Conservation (phyloP, 1,140 invertebrate genomes). For the Formica selysi region DNA sequence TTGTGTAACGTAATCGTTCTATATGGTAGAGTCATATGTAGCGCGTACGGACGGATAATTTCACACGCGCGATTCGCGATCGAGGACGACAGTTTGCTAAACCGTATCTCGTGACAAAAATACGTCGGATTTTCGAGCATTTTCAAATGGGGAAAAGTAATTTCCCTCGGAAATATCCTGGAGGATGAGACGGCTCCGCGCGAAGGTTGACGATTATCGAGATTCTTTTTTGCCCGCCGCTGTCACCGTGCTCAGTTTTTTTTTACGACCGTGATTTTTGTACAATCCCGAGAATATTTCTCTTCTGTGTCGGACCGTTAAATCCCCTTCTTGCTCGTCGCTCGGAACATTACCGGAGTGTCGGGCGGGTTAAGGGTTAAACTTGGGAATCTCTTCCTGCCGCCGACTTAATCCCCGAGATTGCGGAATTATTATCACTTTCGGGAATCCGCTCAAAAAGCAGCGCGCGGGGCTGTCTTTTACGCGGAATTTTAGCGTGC, state of each 20-base stretch:
- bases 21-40: neutral
- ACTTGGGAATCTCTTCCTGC: conserved; percentile 19
- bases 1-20: neutral
- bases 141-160: conserved; percentile 52
- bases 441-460: neutral
- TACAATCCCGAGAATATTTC: conserved; percentile 28
- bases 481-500: neutral
- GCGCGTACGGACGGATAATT: conserved; percentile 63
- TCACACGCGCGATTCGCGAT: conserved; percentile 67
- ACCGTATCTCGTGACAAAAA: conserved; percentile 21
- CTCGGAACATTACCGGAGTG: neutral
- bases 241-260: neutral
- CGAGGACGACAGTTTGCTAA: conserved; percentile 66
- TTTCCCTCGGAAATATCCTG: conserved; percentile 48
- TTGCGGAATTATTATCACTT: conserved; percentile 43
- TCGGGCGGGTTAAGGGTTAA: conserved; percentile 26
- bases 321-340: neutral
- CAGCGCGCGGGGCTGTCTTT: neutral
- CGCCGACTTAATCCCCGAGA: conserved; percentile 4
- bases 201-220: conserved; percentile 29
- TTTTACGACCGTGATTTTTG: conserved; percentile 32
- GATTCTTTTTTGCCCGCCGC: conserved; percentile 26
- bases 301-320: conserved; percentile 5
- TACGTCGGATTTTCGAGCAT: conserved; percentile 3
- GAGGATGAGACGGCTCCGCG: neutral